Evolutionary conservation across 1,140 invertebrate genomes (phyloP).

Genomic region (Magallana angulata): DNA sequence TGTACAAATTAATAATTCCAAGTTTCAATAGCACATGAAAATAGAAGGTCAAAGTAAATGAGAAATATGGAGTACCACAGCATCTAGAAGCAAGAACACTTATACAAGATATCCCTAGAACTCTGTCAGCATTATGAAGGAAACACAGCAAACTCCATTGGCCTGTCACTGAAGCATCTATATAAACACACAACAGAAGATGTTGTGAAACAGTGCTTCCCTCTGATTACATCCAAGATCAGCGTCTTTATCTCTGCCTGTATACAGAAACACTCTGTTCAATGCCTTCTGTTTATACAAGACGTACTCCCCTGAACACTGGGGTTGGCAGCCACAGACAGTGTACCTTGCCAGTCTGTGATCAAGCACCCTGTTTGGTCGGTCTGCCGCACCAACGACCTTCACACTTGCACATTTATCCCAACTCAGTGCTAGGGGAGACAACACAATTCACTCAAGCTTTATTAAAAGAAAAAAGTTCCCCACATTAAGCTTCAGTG

Average conservation of each 20-base stretch:
- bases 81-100: too few relatives aligned
- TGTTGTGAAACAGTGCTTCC: background rate
- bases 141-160: too few relatives aligned
- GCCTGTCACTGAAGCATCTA: background rate
- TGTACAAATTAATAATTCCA: too few relatives aligned
- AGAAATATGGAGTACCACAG: too few relatives aligned
- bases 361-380: slow-evolving; percentile 4
- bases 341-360: background rate
- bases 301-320: background rate
- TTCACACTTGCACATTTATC: background rate
- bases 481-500: background rate
- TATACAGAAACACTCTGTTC: background rate
- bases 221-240: background rate
- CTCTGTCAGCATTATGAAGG: too few relatives aligned
- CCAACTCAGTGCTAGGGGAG: background rate
- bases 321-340: background rate
- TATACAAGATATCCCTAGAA: too few relatives aligned
- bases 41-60: too few relatives aligned
- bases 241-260: slow-evolving; percentile 1
- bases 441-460: background rate
- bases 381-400: background rate
- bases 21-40: too few relatives aligned
- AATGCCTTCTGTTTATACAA: background rate
- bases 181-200: slow-evolving; percentile 1
- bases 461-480: background rate